Evolutionary conservation across 2,113 vertebrate genomes (phyloP).

Genomic region (Cranoglanis bouderius): DNA sequence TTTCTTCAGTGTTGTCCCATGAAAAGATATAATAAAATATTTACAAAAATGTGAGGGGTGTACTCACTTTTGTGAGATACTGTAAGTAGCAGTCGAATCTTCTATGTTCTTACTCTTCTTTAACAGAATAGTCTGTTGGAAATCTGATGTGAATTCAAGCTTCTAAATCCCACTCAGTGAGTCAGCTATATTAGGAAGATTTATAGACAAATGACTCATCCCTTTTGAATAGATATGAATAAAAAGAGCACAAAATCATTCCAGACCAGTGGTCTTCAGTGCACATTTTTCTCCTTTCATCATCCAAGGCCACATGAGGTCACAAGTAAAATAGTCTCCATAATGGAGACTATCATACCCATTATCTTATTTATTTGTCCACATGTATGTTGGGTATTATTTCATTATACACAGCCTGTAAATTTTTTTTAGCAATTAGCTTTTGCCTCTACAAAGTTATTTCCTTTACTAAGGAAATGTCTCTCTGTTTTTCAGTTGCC

Average conservation of each 20-base stretch:
- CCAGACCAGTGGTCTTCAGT: neutral
- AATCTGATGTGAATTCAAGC: neutral
- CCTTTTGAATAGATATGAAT: slow-evolving; percentile 38
- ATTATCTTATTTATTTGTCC: neutral
- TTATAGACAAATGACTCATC: slow-evolving; percentile 49
- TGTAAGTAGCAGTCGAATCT: neutral
- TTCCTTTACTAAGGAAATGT: neutral
- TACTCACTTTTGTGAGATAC: too few species aligned
- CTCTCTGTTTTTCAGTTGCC: neutral
- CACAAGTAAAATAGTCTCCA: neutral
- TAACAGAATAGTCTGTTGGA: neutral
- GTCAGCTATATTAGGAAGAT: slow-evolving; percentile 21
- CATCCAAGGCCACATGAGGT: neutral
- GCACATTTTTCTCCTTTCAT: slow-evolving; percentile 10
- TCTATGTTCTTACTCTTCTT: slow-evolving; percentile 3
- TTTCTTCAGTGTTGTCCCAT: too few species aligned
- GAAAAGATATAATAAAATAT: too few species aligned
- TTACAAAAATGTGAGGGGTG: too few species aligned
- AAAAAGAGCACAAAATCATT: slow-evolving; percentile 36
- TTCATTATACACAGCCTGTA: neutral
- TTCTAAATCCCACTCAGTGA: slow-evolving; percentile 14
- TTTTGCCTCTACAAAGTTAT: neutral
- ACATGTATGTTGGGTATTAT: neutral
- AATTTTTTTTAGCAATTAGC: neutral
- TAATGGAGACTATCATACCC: neutral